Base-by-base conservation (phyloP, 2,888 invertebrate species). In the Shargacucullia verbasci region DNA sequence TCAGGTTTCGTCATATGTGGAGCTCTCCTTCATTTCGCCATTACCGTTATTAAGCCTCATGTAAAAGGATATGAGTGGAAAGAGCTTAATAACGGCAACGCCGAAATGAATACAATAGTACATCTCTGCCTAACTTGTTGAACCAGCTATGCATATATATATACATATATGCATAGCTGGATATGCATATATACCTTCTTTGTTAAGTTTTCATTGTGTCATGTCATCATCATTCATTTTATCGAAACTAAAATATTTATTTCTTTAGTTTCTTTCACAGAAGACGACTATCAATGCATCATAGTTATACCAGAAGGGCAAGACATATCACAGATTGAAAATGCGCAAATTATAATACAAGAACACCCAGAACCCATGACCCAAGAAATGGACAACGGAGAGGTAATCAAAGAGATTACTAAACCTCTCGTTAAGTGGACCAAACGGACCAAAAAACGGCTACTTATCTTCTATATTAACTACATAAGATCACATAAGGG, bases 271-370 rank as follows among this genome's bases (percentile, higher is more conserved):
- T 20, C 20, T 20, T 20, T 82, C 86, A 27, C 91, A 94, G 93
- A 93, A 66, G 93, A 93, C 0, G 93, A 93, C 56, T 92, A 84
- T 46, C 85, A 92, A 71, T 93, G 92, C 71, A 91, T 94, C 14
- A 92, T 94, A 12, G 91, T 94, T 0, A 78, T 93, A 52, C 90
- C 91, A n/a, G 93, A 94, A 69, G 89, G 85, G 0, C 82, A 88
- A 72, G 90, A 91, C 1, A 55, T 81, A 61, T 75, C 77, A 5
- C 81, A 82, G 33, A 78, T 82, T 0, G 80, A 73, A n/a, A 79
- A 83, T 4, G 79, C 85, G 1, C 79, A 83, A 74, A 82, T 88
- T 0, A 82, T 85, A 3, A 60, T 83, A 37, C 59, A 78, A 62
- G 70, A 76, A 57, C 54, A 72, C 0, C 46, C 62, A 0, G 53